Evolutionary conservation across 1,140 invertebrate genomes (phyloP).

Genomic region (Vollenhovia emeryi): DNA sequence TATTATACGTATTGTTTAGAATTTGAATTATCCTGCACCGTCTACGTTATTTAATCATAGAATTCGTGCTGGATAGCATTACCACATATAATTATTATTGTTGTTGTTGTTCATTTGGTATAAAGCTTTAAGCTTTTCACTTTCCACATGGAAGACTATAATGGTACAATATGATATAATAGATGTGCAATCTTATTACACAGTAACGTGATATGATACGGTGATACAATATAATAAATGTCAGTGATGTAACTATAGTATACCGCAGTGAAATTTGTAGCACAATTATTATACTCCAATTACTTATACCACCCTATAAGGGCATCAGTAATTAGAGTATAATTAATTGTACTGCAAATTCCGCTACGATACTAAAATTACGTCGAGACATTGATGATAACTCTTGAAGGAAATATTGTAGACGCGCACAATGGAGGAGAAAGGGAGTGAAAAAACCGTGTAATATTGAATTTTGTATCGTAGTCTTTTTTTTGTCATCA

Average conservation of each 20-base stretch:
- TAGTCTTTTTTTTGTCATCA: slow-evolving; percentile 9
- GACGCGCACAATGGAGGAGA: background rate
- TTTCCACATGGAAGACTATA: background rate
- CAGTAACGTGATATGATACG: background rate
- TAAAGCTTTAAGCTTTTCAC: background rate
- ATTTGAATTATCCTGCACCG: background rate
- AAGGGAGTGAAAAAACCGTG: background rate
- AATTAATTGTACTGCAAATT: slow-evolving; percentile 1
- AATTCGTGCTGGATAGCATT: background rate
- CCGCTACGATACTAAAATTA: background rate
- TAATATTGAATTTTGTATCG: background rate
- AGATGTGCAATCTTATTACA: background rate
- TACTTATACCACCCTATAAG: background rate
- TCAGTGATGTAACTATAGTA: background rate
- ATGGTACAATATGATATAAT: background rate
- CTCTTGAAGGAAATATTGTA: background rate
- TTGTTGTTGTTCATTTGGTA: background rate
- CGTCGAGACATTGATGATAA: background rate
- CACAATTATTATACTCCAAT: background rate
- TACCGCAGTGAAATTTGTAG: background rate
- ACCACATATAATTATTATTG: background rate
- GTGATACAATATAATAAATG: background rate
- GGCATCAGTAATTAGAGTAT: background rate
- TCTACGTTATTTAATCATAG: background rate
- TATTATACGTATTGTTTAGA: too few relatives aligned